Evolutionary conservation across 2,113 vertebrate species (phyloP).

Genomic region (Rhinolophus sinicus): DNA sequence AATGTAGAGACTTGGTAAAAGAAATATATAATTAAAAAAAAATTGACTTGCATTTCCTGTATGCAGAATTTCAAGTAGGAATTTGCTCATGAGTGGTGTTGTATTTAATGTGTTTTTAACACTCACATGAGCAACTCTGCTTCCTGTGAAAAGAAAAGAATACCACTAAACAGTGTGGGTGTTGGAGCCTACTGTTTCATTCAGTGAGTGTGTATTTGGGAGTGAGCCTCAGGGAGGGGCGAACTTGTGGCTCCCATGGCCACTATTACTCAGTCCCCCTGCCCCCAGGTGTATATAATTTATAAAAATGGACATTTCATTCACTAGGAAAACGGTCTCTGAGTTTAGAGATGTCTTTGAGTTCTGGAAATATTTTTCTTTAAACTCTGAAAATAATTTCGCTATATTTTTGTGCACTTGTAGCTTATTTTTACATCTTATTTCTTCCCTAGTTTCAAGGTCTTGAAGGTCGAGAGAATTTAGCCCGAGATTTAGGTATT

Average conservation of each 20-base stretch:
- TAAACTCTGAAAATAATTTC: background rate
- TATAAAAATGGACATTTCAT: background rate
- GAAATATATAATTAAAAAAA: background rate
- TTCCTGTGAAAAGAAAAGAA: background rate
- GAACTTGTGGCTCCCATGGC: background rate
- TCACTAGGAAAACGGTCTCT: background rate
- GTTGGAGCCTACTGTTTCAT: background rate
- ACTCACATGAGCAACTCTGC: too few relatives aligned
- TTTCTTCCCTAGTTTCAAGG: constrained; percentile 85
- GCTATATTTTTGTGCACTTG: background rate
- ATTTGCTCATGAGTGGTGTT: background rate
- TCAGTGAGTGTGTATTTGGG: background rate
- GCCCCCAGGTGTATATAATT: rapidly evolving
- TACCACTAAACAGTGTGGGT: rapidly evolving
- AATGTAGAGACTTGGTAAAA: background rate
- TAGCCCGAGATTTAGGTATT: constrained; percentile 91
- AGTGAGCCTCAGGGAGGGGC: background rate
- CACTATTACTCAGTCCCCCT: background rate
- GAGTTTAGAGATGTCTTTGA: background rate
- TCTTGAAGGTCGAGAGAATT: constrained; percentile 90
- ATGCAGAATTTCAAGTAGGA: background rate
- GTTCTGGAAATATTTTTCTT: background rate
- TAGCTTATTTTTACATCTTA: background rate
- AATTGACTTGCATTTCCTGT: background rate
- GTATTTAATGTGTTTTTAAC: background rate